These are phyloP conservation scores for Rhopilema esculentum DNA, from an alignment of 30 jellyfish, hydroid and myxozoan genomes.

Conservation along the genomic window DNA sequence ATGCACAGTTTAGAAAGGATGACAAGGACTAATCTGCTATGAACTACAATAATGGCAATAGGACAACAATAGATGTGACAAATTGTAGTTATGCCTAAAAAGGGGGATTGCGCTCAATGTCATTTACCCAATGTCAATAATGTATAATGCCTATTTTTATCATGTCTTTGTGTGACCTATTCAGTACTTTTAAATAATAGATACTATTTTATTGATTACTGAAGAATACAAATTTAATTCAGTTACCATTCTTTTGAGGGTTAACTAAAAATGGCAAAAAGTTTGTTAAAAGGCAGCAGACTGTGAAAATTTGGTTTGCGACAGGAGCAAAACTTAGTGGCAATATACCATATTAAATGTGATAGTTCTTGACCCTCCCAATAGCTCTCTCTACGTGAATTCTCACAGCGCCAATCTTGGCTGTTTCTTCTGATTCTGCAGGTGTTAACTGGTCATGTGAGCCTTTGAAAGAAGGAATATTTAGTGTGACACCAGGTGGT, in stretches of 20 bases:
- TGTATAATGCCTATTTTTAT: background rate
- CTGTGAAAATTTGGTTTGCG: background rate
- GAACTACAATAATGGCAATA: background rate
- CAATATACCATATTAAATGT: slow-evolving; percentile 10
- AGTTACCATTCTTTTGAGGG: background rate
- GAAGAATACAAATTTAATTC: slow-evolving; percentile 8
- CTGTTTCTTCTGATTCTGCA: slow-evolving; percentile 29
- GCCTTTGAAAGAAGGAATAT: slow-evolving; percentile 47
- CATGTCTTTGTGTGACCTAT: background rate
- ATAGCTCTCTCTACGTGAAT: slow-evolving; percentile 72
- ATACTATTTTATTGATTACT: background rate
- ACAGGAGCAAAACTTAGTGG: background rate
- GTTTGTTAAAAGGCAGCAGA: background rate
- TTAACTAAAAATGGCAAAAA: background rate
- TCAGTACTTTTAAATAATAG: background rate
- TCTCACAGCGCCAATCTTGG: slow-evolving; percentile 42
- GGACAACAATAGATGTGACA: background rate
- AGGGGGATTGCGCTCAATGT: background rate
- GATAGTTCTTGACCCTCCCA: slow-evolving; percentile 59
- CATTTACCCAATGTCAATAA: background rate
- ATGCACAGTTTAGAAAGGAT: background rate
- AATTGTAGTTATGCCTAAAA: background rate
- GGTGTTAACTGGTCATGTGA: slow-evolving; percentile 39
- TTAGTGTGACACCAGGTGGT: slow-evolving; percentile 38
- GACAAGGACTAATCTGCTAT: background rate